Evolutionary conservation across 2,797 vertebrate genomes (phyloP).

Genomic region (Cynopterus sphinx): DNA sequence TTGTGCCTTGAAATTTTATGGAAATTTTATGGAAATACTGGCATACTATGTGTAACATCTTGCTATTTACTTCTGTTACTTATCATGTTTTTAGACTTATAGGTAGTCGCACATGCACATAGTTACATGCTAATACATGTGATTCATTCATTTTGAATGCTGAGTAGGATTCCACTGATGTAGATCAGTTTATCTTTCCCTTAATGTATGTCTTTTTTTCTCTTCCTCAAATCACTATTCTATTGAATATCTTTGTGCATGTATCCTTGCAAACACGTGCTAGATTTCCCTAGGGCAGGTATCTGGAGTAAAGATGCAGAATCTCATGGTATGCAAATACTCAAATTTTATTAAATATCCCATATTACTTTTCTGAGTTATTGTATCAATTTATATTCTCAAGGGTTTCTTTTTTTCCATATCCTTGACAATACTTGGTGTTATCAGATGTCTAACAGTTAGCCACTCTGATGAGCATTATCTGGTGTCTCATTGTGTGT

Average conservation of each 20-base stretch:
- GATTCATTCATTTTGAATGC: background rate
- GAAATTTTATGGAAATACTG: background rate
- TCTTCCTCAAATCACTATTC: slow-evolving; percentile 17
- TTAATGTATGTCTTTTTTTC: background rate
- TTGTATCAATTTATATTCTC: background rate
- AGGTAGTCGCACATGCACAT: background rate
- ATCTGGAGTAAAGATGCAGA: background rate
- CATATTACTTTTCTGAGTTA: background rate
- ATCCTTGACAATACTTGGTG: background rate
- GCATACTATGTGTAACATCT: background rate
- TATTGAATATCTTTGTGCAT: background rate
- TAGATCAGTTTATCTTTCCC: background rate
- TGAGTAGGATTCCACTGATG: background rate
- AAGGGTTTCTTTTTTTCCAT: background rate
- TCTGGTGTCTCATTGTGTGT: background rate
- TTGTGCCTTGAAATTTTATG: background rate
- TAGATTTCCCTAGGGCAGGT: background rate
- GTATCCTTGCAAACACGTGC: background rate
- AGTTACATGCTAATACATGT: background rate
- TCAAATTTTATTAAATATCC: background rate
- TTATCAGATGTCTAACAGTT: background rate
- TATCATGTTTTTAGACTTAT: background rate
- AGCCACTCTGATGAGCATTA: background rate
- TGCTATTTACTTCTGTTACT: background rate
- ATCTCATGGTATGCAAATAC: background rate